phyloP scores from a whole-genome alignment of 2,888 invertebrate species.

The Lasioglossum pauxillum region DNA sequence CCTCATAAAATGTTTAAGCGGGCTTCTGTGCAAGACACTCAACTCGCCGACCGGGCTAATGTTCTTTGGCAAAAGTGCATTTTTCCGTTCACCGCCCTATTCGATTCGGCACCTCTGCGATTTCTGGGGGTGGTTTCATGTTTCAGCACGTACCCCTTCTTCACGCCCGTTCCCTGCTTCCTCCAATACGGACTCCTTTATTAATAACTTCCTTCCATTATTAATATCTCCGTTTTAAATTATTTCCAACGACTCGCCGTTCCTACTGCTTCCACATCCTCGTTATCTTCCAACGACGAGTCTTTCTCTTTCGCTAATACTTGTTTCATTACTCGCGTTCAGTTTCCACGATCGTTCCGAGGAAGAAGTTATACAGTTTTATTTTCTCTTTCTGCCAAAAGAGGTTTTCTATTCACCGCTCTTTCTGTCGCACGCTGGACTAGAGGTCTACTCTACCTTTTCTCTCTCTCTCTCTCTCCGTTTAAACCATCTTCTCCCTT shows the following conservation, averaged over 20 bases:
- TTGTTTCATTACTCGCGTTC: neutral
- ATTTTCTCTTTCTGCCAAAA: neutral
- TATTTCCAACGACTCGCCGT: neutral
- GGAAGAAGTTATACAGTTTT: neutral
- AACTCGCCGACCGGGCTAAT: slow-evolving; percentile 74
- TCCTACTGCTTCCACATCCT: neutral
- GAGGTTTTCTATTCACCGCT: neutral
- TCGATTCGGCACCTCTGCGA: neutral
- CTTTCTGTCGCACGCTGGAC: neutral
- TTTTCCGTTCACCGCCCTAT: slow-evolving; percentile 24
- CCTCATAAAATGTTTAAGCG: slow-evolving; percentile 84
- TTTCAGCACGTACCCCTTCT: neutral
- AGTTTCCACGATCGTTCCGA: neutral
- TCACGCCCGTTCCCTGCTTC: neutral
- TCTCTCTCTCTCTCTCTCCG: neutral
- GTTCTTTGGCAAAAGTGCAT: slow-evolving; percentile 74
- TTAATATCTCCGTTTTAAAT: neutral
- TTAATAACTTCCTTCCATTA: neutral
- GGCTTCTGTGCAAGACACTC: slow-evolving; percentile 82
- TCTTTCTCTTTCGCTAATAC: neutral
- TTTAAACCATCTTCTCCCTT: neutral
- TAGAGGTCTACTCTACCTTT: neutral
- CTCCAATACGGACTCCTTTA: neutral
- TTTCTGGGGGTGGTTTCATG: neutral
- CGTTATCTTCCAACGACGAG: neutral